Percentiles rank a stretch among this genome's conserved stretches.
These are phyloP conservation scores for Mimumesa dahlbomi DNA, from an alignment of 2,888 invertebrate genomes.

Conservation along the genomic window DNA sequence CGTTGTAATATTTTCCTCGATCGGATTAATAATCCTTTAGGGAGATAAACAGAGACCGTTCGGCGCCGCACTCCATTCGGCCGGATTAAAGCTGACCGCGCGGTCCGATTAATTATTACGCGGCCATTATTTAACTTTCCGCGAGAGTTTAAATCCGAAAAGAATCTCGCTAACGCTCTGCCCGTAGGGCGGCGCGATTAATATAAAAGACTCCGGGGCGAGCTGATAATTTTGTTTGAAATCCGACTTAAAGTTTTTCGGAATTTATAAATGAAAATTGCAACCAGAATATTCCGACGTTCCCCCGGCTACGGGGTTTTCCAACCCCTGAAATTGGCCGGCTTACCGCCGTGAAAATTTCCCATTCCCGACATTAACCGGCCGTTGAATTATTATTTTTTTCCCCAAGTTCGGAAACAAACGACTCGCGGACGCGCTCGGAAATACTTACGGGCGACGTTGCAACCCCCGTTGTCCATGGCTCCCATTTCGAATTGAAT, in stretches of 20 bases:
- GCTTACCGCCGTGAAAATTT: slow-evolving; percentile 53
- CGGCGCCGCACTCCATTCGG: neutral
- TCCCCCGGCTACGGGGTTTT: slow-evolving; percentile 15
- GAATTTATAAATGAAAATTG: slow-evolving; percentile 57
- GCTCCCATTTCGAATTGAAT: no score
- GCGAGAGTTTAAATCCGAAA: slow-evolving; percentile 22
- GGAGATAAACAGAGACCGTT: neutral
- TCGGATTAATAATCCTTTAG: neutral
- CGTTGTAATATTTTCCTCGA: no score
- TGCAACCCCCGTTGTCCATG: no score
- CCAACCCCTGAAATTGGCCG: slow-evolving; percentile 37
- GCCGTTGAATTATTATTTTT: slow-evolving; percentile 63
- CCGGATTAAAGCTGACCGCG: slow-evolving; percentile 1
- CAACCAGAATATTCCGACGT: slow-evolving; percentile 10
- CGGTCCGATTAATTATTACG: slow-evolving; percentile 14
- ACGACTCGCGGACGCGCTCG: no score
- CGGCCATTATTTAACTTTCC: slow-evolving; percentile 15
- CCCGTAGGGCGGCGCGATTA: slow-evolving; percentile 20
- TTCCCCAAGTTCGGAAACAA: slow-evolving; percentile 59
- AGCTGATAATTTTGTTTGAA: slow-evolving; percentile 31
- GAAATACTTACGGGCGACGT: no score
- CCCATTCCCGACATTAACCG: slow-evolving; percentile 61
- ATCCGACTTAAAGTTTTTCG: slow-evolving; percentile 31
- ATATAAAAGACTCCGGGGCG: slow-evolving; percentile 18
- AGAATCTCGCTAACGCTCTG: slow-evolving; percentile 13